A percentile compares a stretch with the other conserved stretches of the same genome.
These are phyloP conservation scores for Paedocypris sp. DNA, from an alignment of 2,113 vertebrate genomes.

Conservation along the genomic window DNA sequence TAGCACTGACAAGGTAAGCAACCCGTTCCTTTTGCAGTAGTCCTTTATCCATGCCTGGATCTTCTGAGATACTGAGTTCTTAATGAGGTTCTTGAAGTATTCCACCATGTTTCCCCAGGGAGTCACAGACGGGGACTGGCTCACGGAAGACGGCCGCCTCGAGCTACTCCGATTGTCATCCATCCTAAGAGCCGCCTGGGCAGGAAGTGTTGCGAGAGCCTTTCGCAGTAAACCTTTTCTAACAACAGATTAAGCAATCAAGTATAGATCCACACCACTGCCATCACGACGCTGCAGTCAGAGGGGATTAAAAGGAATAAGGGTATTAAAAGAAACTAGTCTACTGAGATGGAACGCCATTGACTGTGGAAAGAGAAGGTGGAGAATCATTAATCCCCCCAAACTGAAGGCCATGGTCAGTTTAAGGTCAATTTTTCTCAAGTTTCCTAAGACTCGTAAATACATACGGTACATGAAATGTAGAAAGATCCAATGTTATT, in stretches of 20 bases:
- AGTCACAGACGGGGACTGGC: background rate
- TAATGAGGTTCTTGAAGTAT: constrained; percentile 16
- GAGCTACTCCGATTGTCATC: background rate
- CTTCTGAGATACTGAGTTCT: constrained; percentile 31
- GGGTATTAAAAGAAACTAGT: constrained; percentile 12
- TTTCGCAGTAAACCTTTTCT: constrained; percentile 35
- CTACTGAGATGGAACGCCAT: background rate
- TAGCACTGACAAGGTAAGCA: constrained; percentile 69
- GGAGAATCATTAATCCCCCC: background rate
- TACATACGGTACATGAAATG: too few species aligned
- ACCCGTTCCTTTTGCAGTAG: constrained; percentile 69
- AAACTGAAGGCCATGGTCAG: background rate
- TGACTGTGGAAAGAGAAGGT: background rate
- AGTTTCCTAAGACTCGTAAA: too few species aligned
- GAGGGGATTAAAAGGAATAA: constrained; percentile 33
- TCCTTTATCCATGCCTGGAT: constrained; percentile 32
- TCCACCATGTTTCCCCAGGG: constrained; percentile 36
- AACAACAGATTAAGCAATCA: constrained; percentile 48
- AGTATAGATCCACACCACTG: constrained; percentile 17
- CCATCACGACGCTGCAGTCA: constrained; percentile 23
- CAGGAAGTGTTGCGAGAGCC: constrained; percentile 36
- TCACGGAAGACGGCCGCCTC: background rate
- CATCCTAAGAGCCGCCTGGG: background rate
- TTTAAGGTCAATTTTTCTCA: background rate
- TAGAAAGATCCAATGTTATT: too few species aligned